Evolutionary conservation across 2,113 vertebrate species (phyloP).

Genomic region (Pionites leucogaster): DNA sequence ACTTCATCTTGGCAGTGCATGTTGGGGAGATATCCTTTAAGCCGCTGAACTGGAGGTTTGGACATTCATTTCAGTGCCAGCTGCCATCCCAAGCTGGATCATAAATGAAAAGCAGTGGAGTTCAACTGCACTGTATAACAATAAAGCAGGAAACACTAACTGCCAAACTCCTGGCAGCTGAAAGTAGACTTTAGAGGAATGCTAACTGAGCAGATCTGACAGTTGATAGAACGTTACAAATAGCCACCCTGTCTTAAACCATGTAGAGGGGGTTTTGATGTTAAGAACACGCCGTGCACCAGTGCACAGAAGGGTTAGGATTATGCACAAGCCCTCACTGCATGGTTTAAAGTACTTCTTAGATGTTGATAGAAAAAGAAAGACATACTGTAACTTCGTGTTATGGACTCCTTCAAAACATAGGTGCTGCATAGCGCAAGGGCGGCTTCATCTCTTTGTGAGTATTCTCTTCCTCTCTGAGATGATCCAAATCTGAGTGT

Average conservation of each 20-base stretch:
- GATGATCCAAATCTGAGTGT: not conserved
- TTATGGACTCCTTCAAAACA: not conserved
- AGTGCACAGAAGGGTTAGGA: not conserved
- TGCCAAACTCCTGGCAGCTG: slow-evolving; percentile 34
- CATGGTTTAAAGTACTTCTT: not conserved
- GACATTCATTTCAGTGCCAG: slow-evolving; percentile 42
- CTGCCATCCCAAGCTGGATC: slow-evolving; percentile 47
- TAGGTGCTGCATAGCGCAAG: not conserved
- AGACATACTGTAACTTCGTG: not conserved
- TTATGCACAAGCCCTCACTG: not conserved
- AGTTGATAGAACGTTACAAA: not conserved
- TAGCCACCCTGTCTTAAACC: not conserved
- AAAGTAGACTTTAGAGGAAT: slow-evolving; percentile 45
- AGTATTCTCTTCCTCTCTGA: not conserved
- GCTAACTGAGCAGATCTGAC: slow-evolving; percentile 43
- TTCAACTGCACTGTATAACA: slow-evolving; percentile 31
- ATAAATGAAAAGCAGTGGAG: slow-evolving; percentile 43
- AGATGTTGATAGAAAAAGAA: not conserved
- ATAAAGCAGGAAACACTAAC: slow-evolving; percentile 52
- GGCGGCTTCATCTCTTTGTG: not conserved
- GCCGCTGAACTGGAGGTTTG: slow-evolving; percentile 12
- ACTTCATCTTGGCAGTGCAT: slow-evolving; percentile 38
- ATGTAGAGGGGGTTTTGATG: not conserved
- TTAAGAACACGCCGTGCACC: not conserved
- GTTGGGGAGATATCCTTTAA: slow-evolving; percentile 37